A percentile compares a stretch with the other conserved stretches of the same genome.
Conservation (phyloP, 2,888 invertebrate species). For the Pogonocherus hispidulus region DNA sequence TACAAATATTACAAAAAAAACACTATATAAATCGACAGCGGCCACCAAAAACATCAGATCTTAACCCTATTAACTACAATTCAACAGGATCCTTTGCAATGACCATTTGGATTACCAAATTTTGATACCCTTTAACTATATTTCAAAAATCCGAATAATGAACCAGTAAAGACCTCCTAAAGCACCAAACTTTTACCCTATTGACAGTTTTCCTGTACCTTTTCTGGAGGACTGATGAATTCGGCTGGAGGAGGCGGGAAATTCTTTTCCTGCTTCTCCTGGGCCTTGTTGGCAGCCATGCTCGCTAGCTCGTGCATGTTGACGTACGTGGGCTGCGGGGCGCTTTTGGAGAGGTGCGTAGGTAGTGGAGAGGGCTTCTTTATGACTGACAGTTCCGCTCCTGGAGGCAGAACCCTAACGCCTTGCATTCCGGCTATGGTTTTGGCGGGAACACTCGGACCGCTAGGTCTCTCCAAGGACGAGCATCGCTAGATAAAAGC, state of each 20-base stretch:
- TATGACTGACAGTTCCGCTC: constrained; percentile 65
- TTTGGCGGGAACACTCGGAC: constrained; percentile 73
- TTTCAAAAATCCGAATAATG: no score
- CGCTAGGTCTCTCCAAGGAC: constrained; percentile 84
- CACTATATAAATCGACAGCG: neutral
- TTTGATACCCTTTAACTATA: no score
- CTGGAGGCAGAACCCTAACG: constrained; percentile 66
- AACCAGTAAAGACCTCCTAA: neutral
- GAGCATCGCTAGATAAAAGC: constrained; percentile 77
- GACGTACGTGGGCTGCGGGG: constrained; percentile 87
- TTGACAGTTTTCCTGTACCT: constrained; percentile 68
- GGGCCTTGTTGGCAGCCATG: constrained; percentile 83
- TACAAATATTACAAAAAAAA: constrained; percentile 36
- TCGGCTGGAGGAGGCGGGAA: constrained; percentile 73
- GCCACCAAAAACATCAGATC: neutral
- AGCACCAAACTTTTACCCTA: no score
- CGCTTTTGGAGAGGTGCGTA: constrained; percentile 82
- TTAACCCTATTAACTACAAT: no score
- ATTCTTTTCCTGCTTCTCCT: constrained; percentile 75
- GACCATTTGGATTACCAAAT: no score
- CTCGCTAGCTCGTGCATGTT: constrained; percentile 92
- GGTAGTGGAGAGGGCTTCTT: constrained; percentile 80
- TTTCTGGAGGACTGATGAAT: constrained; percentile 68
- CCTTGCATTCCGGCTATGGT: constrained; percentile 66
- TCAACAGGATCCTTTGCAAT: no score